Base-by-base conservation (phyloP, 2,113 vertebrate genomes). In the Ranitomeya imitator region DNA sequence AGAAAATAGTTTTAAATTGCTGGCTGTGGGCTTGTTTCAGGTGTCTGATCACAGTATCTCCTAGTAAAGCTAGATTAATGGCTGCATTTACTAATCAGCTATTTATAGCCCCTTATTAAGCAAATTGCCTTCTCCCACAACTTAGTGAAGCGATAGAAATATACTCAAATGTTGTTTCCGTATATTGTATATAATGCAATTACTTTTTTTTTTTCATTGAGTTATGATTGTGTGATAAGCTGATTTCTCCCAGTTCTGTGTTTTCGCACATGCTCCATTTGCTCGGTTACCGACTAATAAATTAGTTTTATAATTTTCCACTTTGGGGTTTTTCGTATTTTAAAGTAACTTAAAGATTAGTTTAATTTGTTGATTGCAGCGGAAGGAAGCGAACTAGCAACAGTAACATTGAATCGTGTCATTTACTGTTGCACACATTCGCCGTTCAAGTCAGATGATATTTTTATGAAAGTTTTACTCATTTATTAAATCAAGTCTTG, bases 51-150 rank as follows among this genome's bases (percentile, higher is more conserved):
- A 83, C 60, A 83, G 19, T 45, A 21, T 45, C 16, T 83, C 23
- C n/a, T 31, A 59, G 78, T 80, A 83, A 65, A 83, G 31, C 60
- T 83, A 65, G 80, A 83, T 83, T 65, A 83, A 83, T 63, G 31
- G 80, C 80, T 52, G n/a, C 37, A 83, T 83, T 83, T 67, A 52
- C 61, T 52, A 83, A 83, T 54, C 12, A 9, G n/a, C 16, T 52
- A 83, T 83, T 45, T 83, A 51, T 52, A 67, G 63, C 18, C 12
- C 13, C 19, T 10, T 67, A 67, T 52, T 83, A 67, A 83, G 11
- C 14, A 83, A 52, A 83, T 54, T 83, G 19, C 18, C 37, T 67
- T 83, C 67, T 52, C 37, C 37, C 60, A 52, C 18, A 83, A 83
- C 31, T 83, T 45, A 67, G 31, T 23, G 45, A 67, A 52, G 81